Percentiles rank a stretch among this genome's conserved stretches.
Conservation (phyloP, 2,797 vertebrate genomes). For the Glossophaga mutica region DNA sequence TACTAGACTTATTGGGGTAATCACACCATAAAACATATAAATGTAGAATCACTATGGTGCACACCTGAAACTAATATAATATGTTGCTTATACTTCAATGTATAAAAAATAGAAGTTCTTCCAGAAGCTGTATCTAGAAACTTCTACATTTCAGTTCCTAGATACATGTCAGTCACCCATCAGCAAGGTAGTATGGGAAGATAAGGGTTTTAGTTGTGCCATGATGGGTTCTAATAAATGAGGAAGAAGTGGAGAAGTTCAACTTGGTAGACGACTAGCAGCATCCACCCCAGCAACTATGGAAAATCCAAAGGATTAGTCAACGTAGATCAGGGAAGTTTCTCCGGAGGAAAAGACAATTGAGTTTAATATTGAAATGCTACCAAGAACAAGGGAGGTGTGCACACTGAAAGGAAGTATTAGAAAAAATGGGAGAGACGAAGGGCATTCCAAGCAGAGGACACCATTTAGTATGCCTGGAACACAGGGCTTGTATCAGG, state of each 20-base stretch:
- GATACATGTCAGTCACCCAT: background rate
- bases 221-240: background rate
- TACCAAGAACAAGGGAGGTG: background rate
- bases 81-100: background rate
- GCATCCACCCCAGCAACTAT: background rate
- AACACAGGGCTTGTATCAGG: fast-evolving
- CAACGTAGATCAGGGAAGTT: background rate
- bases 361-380: background rate
- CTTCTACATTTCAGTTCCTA: background rate
- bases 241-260: background rate
- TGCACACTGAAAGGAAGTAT: background rate
- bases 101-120: background rate
- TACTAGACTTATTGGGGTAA: background rate
- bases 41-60: background rate
- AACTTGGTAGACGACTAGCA: background rate
- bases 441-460: background rate
- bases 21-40: background rate
- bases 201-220: background rate
- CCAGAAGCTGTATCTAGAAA: background rate
- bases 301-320: background rate
- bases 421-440: fast-evolving
- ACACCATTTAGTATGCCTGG: background rate
- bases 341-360: background rate
- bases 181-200: background rate
- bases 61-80: background rate